Conservation (phyloP, 2,113 vertebrate species). For the Epinephelus fuscoguttatus region DNA sequence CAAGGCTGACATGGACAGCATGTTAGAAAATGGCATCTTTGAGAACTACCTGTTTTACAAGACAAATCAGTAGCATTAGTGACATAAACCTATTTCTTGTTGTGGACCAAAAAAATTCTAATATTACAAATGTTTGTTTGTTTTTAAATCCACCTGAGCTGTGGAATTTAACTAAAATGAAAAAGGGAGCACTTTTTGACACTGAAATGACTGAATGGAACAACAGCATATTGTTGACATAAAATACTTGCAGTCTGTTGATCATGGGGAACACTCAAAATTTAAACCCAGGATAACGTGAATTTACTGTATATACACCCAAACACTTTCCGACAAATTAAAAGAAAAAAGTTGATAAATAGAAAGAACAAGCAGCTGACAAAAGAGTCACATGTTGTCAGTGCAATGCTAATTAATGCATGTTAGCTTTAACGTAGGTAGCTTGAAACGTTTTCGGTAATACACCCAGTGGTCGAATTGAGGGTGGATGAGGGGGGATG, state of each 20-base stretch:
- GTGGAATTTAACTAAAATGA: conserved; percentile 4
- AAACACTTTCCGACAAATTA: neutral
- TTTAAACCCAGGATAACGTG: neutral
- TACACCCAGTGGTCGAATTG: too few relatives aligned
- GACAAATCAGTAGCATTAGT: conserved; percentile 27
- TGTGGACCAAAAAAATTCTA: conserved; percentile 10
- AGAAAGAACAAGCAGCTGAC: neutral
- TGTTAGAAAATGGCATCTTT: conserved; percentile 32
- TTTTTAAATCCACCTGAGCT: conserved; percentile 62
- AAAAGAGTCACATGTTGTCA: conserved; percentile 4
- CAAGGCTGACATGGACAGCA: conserved; percentile 55
- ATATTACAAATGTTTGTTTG: neutral
- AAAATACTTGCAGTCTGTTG: conserved; percentile 21
- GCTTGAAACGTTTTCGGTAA: neutral
- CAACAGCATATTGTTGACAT: conserved; percentile 1
- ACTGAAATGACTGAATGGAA: conserved; percentile 49
- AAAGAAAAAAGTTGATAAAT: conserved; percentile 9
- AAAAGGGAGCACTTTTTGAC: conserved; percentile 35
- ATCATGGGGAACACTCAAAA: neutral
- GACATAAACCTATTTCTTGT: conserved; percentile 13
- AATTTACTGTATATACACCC: conserved; percentile 2
- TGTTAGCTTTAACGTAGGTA: conserved; percentile 28
- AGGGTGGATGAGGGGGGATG: too few relatives aligned
- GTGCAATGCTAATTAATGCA: conserved; percentile 39
- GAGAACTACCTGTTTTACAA: conserved; percentile 27